Evolutionary conservation across 2,113 vertebrate species (phyloP).

Genomic region (Apus apus): DNA sequence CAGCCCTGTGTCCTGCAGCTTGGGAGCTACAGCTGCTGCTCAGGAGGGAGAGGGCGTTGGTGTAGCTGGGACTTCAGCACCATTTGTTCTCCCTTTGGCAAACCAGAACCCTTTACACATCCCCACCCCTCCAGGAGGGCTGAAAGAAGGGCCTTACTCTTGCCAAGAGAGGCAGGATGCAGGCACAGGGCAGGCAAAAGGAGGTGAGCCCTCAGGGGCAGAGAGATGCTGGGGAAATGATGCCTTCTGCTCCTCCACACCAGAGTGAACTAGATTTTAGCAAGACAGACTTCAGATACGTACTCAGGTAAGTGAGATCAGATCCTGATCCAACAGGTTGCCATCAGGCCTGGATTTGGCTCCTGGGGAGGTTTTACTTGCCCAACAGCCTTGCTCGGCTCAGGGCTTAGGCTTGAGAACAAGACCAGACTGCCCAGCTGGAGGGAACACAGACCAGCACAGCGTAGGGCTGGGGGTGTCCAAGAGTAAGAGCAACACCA

Average conservation of each 20-base stretch:
- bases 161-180: background rate
- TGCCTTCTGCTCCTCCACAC: background rate
- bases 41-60: background rate
- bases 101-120: background rate
- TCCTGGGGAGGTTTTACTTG: background rate
- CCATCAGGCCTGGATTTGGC: background rate
- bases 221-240: background rate
- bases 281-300: background rate
- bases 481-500: background rate
- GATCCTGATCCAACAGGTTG: background rate
- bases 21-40: background rate
- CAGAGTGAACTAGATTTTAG: background rate
- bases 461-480: background rate
- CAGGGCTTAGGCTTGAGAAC: background rate
- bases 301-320: background rate
- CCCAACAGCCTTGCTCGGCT: background rate
- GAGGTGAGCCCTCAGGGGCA: background rate
- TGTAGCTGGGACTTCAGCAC: background rate
- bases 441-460: background rate
- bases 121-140: fast-evolving
- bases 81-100: background rate
- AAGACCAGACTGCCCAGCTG: background rate
- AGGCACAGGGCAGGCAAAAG: background rate
- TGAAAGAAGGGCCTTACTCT: background rate
- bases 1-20: background rate